Base-by-base conservation (phyloP, 2,797 vertebrate species). In the Myotis daubentonii region DNA sequence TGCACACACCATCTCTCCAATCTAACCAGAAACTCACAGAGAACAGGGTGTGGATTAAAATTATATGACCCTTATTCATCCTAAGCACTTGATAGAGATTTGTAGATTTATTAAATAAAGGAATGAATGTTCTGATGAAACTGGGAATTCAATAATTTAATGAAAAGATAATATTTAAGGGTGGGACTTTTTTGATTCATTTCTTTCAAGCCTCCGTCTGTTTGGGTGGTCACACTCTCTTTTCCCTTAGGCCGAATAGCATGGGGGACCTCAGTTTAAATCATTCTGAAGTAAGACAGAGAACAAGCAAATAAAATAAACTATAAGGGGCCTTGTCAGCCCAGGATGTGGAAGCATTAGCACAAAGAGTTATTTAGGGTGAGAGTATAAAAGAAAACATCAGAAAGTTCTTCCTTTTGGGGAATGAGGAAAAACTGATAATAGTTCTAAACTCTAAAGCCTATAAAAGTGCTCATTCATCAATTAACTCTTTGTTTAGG, bases 261-360 rank as follows among this genome's bases (percentile, higher is more conserved):
- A 65, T 20, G 28, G 53, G n/a, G 19, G 65, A 23, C 44, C 57
- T 53, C 76, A 65, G 65, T 65, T 68, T 44, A 76, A 95, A 51
- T 79, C 65, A 75, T 74, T 86, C 65, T 91, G 44, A 85, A 93
- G 44, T n/a, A 74, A 94, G 25, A 60, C 57, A 87, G 57, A 86
- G 49, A 89, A 79, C 38, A 66, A 91, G 71, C 49, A 84, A 87
- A 88, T 74, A 74, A 84, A 75, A 65, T 49, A 65, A 85, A 85
- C 33, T 51, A n/a, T 57, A 66, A 78, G 30, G n/a, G 15, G 19
- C 60, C 65, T 90, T 41, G 71, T 72, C 66, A 74, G 47, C 28
- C 36, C 65, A 62, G 38, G 12, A 41, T 71, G 51, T 53, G 9
- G 30, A 72, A 33, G 16, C 28, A 75, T 83, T 22, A 66, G 57